phyloP scores from a whole-genome alignment of 2,888 invertebrate species.

The Nasonovia ribisnigri region DNA sequence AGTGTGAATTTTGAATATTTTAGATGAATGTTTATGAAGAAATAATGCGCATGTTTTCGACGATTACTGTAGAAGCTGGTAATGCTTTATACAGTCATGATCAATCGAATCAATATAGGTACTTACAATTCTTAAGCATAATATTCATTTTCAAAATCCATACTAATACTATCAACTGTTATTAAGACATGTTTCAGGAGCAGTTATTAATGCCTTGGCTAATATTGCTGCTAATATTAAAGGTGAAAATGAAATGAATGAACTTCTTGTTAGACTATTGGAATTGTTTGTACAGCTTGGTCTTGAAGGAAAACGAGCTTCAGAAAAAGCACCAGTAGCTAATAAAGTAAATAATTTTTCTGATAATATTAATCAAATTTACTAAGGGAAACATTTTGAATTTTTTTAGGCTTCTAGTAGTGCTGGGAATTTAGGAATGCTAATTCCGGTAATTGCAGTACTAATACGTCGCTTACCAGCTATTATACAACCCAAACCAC shows the following conservation, averaged over 20 bases:
- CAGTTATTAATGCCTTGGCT: constrained; percentile 95
- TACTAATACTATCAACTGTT: constrained; percentile 24
- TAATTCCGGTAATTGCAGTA: constrained; percentile 98
- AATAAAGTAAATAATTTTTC: constrained; percentile 72
- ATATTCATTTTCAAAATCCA: not conserved
- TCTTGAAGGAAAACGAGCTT: constrained; percentile 94
- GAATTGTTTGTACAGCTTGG: constrained; percentile 98
- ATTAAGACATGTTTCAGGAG: constrained; percentile 86
- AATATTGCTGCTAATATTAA: constrained; percentile 96
- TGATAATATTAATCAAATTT: constrained; percentile 17
- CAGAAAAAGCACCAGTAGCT: constrained; percentile 86
- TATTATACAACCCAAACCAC: constrained; percentile 89
- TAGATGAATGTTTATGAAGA: constrained; percentile 83
- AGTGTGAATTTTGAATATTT: constrained; percentile 46
- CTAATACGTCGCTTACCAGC: constrained; percentile 88
- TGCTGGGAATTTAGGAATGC: constrained; percentile 96
- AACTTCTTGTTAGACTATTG: constrained; percentile 87
- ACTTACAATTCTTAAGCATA: constrained; percentile 72
- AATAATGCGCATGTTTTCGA: constrained; percentile 98
- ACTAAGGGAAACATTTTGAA: constrained; percentile 4
- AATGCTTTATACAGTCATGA: constrained; percentile 80
- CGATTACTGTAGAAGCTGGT: constrained; percentile 93
- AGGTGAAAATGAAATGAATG: constrained; percentile 86
- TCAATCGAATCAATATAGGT: constrained; percentile 76
- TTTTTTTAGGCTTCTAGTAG: constrained; percentile 86